Evolutionary conservation across 2,113 vertebrate genomes (phyloP), one percentile per base, ranked within the genome.

Genomic region (Ranitomeya variabilis): DNA sequence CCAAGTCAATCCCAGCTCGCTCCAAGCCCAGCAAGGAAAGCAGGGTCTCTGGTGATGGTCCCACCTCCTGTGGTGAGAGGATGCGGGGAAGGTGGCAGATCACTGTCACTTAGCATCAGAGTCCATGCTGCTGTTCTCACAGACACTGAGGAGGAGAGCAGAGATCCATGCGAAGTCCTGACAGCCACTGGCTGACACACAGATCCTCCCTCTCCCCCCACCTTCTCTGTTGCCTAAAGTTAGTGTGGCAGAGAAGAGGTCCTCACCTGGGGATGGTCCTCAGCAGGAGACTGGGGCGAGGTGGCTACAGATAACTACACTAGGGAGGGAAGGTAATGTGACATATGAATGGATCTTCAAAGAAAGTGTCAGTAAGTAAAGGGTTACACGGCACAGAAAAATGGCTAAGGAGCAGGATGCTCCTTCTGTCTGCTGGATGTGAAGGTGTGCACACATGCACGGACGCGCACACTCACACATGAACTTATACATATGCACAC

Each of bases 191-290:
- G 76, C n/a, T 86, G 89, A 90, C 71, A 67, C 73, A 74, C 19
- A 76, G 86, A 88, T 78, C 71, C 81, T 57, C 80, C 89, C 90
- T 78, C 78, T 80, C 86, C 87, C 90, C 8, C 45, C 23, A 45
- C 52, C 52, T 84, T 60, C 69, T 45, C 37, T 66, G 23, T 31
- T 6, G 18, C 78, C 59, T 83, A 83, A 90, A 90, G 51, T 87
- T 90, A 83, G 76, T 78, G 64, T 67, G 80, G 62, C 79, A 69
- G 81, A 87, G 90, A 86, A 87, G 89, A 90, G 37, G 80, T 21
- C 79, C 60, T 74, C 87, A 83, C 87, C 87, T 88, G 87, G 87
- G 87, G 66, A 83, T 83, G 64, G 71, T 52, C 80, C 26, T 51
- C 37, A 54, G 69, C 57, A 66, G 11, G 57, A 62, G 57, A 45